A percentile compares a stretch with the other conserved stretches of the same genome.
Evolutionary conservation across 1,140 invertebrate genomes (phyloP).

Genomic region (Trichogramma pretiosum): DNA sequence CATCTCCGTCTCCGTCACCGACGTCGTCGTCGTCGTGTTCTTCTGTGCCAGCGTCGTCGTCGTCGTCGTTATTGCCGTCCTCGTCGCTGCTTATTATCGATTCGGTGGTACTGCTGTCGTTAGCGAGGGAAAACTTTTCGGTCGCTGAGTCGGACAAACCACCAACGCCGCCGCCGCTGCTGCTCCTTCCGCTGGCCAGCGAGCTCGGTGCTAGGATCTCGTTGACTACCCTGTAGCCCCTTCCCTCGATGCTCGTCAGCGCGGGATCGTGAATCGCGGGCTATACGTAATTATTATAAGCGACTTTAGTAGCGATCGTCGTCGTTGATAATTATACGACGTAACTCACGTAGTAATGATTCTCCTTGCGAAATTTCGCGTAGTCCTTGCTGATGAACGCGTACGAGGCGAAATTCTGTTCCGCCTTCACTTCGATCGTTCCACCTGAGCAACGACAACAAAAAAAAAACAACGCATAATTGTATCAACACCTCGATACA

Average conservation of each 20-base stretch:
- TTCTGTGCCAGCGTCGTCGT: too few relatives aligned
- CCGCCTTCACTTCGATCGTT: constrained; percentile 46
- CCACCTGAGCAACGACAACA: constrained; percentile 46
- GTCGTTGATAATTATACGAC: too few relatives aligned
- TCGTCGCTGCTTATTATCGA: constrained; percentile 5
- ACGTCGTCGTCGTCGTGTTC: too few relatives aligned
- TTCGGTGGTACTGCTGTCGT: neutral
- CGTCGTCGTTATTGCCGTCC: too few relatives aligned
- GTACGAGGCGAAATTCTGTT: constrained; percentile 46
- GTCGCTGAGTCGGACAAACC: too few relatives aligned
- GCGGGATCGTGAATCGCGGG: constrained; percentile 21
- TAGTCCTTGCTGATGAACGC: constrained; percentile 51
- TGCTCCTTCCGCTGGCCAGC: too few relatives aligned
- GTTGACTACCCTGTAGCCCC: constrained; percentile 34
- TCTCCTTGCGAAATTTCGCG: constrained; percentile 48
- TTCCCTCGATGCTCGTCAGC: constrained; percentile 30
- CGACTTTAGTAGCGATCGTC: too few relatives aligned
- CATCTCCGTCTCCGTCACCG: too few relatives aligned
- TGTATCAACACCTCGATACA: too few relatives aligned
- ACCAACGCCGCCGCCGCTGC: too few relatives aligned
- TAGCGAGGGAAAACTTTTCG: too few relatives aligned
- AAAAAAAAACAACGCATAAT: too few relatives aligned
- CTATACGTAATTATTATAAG: constrained; percentile 15
- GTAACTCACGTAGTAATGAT: constrained; percentile 38
- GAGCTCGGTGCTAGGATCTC: constrained; percentile 22